Conservation (phyloP, 2,888 invertebrate species). For the Cantharis nigra region DNA sequence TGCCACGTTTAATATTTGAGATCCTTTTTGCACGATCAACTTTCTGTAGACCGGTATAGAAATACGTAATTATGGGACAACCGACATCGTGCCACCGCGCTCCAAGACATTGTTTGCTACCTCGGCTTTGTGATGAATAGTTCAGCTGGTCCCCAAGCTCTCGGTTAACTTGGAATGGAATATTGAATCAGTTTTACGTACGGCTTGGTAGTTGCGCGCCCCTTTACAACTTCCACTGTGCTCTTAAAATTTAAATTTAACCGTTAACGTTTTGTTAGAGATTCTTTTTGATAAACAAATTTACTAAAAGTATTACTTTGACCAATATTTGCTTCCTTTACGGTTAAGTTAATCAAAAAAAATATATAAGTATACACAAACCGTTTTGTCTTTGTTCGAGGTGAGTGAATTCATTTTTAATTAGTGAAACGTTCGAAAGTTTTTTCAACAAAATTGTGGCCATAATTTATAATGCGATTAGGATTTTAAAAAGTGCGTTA, state of each 20-base stretch:
- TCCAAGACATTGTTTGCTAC: conserved; percentile 34
- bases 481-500: not conserved
- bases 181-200: conserved; percentile 36
- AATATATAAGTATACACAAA: too few species aligned
- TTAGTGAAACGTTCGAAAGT: not conserved
- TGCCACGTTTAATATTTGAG: conserved; percentile 25
- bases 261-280: conserved; percentile 4
- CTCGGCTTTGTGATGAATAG: conserved; percentile 36
- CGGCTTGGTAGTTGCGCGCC: conserved; percentile 20
- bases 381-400: not conserved
- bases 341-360: not conserved
- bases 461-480: not conserved
- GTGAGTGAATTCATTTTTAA: not conserved
- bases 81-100: conserved; percentile 36
- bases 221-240: conserved; percentile 22
- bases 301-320: not conserved
- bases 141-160: conserved; percentile 31
- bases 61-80: conserved; percentile 39
- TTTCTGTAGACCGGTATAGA: conserved; percentile 29
- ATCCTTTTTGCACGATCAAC: conserved; percentile 17
- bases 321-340: not conserved
- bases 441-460: not conserved
- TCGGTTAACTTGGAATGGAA: conserved; percentile 32
- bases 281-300: not conserved
- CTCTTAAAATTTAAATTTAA: conserved; percentile 26